phyloP scores from a whole-genome alignment of 2,113 vertebrate species.

The Leptocoma aspasia region DNA sequence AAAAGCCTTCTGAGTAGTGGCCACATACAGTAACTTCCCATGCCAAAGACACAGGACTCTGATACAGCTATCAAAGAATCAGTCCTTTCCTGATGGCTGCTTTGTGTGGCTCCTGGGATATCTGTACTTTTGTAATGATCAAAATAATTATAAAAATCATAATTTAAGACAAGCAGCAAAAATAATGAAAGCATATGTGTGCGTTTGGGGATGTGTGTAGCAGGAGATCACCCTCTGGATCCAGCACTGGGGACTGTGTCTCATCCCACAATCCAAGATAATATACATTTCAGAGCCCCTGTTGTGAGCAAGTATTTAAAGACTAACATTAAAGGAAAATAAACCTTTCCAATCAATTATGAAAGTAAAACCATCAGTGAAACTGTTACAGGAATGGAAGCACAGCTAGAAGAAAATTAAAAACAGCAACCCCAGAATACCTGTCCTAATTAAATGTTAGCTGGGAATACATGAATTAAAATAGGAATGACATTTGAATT shows the following conservation, averaged over 20 bases:
- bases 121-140: neutral
- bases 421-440: neutral
- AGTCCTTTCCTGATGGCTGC: neutral
- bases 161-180: neutral
- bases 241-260: neutral
- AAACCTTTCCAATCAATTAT: conserved; percentile 22
- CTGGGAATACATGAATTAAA: neutral
- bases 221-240: neutral
- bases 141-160: neutral
- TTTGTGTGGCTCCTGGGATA: neutral
- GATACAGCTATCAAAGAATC: neutral
- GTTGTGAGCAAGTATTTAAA: neutral
- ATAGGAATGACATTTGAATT: conserved; percentile 7
- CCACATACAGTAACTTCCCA: neutral
- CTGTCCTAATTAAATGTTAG: conserved; percentile 3
- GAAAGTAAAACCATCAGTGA: conserved; percentile 19
- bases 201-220: neutral
- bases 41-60: neutral
- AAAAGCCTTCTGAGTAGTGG: neutral
- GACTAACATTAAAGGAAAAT: conserved; percentile 7
- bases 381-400: conserved; percentile 15
- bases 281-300: neutral
- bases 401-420: conserved; percentile 28
- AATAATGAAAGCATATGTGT: neutral
- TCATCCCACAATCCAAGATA: neutral